phyloP scores from a whole-genome alignment of 2,797 vertebrate genomes.

The Muscicapa striata region DNA sequence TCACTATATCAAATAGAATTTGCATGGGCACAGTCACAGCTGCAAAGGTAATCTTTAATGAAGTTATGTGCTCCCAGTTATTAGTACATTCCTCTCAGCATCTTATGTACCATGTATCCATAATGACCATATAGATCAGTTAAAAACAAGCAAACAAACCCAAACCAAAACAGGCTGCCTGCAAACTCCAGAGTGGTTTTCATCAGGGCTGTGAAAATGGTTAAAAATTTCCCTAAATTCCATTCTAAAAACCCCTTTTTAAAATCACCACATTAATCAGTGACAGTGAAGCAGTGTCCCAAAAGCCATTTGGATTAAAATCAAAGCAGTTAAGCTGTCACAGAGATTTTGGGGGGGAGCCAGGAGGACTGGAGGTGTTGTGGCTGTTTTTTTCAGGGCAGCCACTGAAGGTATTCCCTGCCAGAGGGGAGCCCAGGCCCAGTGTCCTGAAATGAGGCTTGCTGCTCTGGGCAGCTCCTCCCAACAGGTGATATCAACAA shows the following conservation, averaged over 20 bases:
- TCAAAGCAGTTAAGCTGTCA: background rate
- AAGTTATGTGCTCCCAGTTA: background rate
- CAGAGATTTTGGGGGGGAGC: background rate
- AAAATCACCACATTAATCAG: background rate
- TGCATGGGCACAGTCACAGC: background rate
- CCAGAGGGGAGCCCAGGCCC: background rate
- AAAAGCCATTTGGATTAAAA: background rate
- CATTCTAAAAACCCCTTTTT: background rate
- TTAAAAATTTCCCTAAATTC: background rate
- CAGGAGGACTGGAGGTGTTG: background rate
- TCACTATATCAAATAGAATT: background rate
- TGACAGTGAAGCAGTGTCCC: background rate
- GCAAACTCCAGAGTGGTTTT: background rate
- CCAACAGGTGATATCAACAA: background rate
- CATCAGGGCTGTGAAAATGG: background rate
- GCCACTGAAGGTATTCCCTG: fast-evolving
- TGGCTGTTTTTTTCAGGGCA: background rate
- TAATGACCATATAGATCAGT: background rate
- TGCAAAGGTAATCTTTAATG: background rate
- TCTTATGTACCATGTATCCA: background rate
- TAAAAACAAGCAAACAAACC: background rate
- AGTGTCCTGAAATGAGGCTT: too few relatives aligned
- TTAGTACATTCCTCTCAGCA: background rate
- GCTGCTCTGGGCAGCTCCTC: background rate
- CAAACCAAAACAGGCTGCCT: background rate